phyloP scores from a whole-genome alignment of 2,797 vertebrate species.

The Hypotaenidia okinawae region DNA sequence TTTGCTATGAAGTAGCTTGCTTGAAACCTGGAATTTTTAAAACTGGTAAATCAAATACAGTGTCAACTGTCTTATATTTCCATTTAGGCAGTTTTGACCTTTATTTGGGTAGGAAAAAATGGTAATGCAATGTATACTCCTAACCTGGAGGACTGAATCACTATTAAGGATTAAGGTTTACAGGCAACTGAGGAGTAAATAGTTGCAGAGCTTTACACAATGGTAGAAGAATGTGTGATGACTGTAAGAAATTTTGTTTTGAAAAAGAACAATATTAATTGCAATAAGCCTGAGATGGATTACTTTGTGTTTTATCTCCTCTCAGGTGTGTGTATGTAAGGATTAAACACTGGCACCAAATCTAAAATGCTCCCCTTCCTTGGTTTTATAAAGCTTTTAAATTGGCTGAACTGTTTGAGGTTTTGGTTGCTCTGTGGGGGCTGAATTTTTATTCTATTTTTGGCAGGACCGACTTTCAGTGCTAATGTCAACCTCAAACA shows the following conservation, averaged over 20 bases:
- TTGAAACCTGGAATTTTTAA: not conserved
- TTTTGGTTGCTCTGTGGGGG: not conserved
- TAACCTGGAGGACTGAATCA: not conserved
- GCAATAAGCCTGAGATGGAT: not conserved
- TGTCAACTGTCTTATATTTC: not conserved
- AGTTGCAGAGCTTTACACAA: not conserved
- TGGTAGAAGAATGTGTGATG: not conserved
- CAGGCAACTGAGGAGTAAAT: not conserved
- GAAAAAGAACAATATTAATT: not conserved
- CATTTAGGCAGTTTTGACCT: not conserved
- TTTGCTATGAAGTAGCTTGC: not conserved
- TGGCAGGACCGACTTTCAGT: not conserved
- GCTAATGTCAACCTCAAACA: not conserved
- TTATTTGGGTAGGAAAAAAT: not conserved
- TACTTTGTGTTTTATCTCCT: not conserved
- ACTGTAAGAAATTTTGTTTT: not conserved
- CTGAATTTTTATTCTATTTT: slow-evolving; percentile 17
- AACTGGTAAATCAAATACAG: not conserved
- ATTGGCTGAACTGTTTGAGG: not conserved
- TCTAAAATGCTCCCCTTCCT: not conserved
- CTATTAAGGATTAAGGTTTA: not conserved
- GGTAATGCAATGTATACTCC: not conserved
- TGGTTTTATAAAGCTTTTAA: not conserved
- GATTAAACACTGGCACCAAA: not conserved
- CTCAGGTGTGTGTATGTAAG: not conserved